Percentiles rank a stretch among this genome's conserved stretches.
phyloP scores from a whole-genome alignment of 2,888 invertebrate species.

The Schizaphis graminum region DNA sequence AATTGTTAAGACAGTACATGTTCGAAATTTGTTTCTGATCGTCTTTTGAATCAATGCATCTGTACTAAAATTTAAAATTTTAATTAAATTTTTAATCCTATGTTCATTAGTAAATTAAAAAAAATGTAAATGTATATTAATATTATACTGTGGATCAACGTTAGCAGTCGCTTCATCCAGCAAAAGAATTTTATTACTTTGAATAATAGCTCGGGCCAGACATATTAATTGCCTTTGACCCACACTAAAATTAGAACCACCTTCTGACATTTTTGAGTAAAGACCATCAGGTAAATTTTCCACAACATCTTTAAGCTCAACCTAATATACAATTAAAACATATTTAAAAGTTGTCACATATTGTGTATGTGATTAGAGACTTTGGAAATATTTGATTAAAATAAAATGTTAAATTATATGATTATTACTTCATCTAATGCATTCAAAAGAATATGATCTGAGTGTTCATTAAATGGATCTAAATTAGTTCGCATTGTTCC shows the following conservation, averaged over 20 bases:
- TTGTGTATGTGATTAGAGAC: not conserved
- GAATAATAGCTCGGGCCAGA: conserved; percentile 87
- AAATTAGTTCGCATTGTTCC: conserved; percentile 90
- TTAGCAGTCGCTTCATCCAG: conserved; percentile 96
- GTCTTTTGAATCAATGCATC: conserved; percentile 88
- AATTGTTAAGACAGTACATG: conserved; percentile 90
- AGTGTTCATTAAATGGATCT: conserved; percentile 87
- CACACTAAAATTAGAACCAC: conserved; percentile 88
- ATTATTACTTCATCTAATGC: conserved; percentile 77
- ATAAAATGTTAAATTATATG: not conserved
- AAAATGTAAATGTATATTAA: not conserved
- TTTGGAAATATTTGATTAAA: not conserved
- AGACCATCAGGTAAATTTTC: conserved; percentile 75
- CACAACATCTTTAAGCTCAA: conserved; percentile 82
- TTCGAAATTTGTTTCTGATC: conserved; percentile 82
- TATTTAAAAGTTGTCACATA: not conserved
- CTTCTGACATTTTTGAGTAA: conserved; percentile 81
- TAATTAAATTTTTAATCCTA: not conserved
- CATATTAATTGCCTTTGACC: conserved; percentile 93
- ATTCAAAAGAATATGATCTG: conserved; percentile 84
- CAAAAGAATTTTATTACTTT: conserved; percentile 86
- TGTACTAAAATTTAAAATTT: conserved; percentile 72
- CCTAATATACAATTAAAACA: conserved; percentile 71
- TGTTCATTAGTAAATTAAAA: not conserved
- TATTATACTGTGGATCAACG: conserved; percentile 81